Conservation (phyloP, 2,113 vertebrate genomes). For the Gopherus flavomarginatus region DNA sequence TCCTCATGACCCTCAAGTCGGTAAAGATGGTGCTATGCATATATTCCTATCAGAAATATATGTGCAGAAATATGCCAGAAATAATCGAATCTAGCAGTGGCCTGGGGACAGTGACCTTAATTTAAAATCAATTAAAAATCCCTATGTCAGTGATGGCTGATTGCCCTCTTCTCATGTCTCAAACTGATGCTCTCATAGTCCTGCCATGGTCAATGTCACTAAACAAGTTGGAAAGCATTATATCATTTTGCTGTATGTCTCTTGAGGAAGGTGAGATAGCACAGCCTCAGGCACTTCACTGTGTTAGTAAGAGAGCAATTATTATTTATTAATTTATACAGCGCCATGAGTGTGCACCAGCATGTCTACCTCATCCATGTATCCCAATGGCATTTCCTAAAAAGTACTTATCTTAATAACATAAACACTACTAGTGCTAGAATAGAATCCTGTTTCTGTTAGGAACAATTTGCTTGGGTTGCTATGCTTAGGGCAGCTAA, state of each 20-base stretch:
- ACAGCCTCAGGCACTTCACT: neutral
- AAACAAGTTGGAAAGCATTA: neutral
- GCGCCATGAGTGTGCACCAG: neutral
- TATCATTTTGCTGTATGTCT: neutral
- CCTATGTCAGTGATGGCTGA: slow-evolving; percentile 41
- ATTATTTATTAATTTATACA: neutral
- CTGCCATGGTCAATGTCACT: neutral
- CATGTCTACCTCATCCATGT: neutral
- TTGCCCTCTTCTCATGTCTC: neutral
- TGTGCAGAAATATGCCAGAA: slow-evolving; percentile 45
- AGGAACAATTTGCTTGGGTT: neutral
- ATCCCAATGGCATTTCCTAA: neutral
- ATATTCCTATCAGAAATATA: slow-evolving; percentile 26
- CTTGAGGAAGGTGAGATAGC: neutral
- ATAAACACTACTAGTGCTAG: neutral
- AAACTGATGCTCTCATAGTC: slow-evolving; percentile 27
- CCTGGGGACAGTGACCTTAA: slow-evolving; percentile 70
- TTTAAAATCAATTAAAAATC: slow-evolving; percentile 72
- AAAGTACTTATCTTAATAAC: neutral
- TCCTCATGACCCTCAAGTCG: neutral
- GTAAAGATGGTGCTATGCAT: neutral
- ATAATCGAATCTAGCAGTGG: slow-evolving; percentile 66
- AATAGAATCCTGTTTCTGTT: neutral
- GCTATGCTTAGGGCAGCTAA: neutral
- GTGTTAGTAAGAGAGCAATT: neutral